These are phyloP conservation scores for Palloptera scutellata DNA, from an alignment of 2,888 invertebrate species.

Conservation along the genomic window DNA sequence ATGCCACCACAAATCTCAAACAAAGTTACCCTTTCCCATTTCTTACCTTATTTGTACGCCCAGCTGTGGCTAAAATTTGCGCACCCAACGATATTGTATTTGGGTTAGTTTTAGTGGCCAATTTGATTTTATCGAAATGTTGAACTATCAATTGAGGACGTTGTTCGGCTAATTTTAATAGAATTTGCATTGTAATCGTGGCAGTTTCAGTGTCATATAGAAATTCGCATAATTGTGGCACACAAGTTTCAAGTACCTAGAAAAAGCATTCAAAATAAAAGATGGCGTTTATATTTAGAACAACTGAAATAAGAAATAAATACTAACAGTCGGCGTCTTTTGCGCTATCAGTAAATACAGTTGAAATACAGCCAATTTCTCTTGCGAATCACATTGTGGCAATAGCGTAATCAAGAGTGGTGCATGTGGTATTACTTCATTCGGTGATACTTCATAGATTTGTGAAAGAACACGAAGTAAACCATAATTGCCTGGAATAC, in stretches of 20 bases:
- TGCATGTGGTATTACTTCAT: constrained; percentile 85
- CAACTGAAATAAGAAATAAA: neutral
- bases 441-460: constrained; percentile 87
- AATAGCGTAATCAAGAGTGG: constrained; percentile 79
- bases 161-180: constrained; percentile 77
- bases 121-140: constrained; percentile 74
- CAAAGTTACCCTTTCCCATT: neutral
- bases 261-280: constrained; percentile 36
- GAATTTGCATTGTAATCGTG: constrained; percentile 74
- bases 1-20: neutral
- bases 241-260: constrained; percentile 79
- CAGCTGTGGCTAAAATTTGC: constrained; percentile 75
- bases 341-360: constrained; percentile 84
- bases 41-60: constrained; percentile 74
- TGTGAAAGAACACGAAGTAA: constrained; percentile 88
- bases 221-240: constrained; percentile 83
- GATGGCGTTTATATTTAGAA: neutral
- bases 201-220: constrained; percentile 70
- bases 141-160: constrained; percentile 76
- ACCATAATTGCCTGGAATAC: constrained; percentile 81
- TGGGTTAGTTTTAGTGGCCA: constrained; percentile 73
- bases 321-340: constrained; percentile 75
- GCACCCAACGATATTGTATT: constrained; percentile 74
- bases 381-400: constrained; percentile 84
- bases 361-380: constrained; percentile 83